Conservation (phyloP, 2,797 vertebrate genomes). For the Coendou prehensilis region DNA sequence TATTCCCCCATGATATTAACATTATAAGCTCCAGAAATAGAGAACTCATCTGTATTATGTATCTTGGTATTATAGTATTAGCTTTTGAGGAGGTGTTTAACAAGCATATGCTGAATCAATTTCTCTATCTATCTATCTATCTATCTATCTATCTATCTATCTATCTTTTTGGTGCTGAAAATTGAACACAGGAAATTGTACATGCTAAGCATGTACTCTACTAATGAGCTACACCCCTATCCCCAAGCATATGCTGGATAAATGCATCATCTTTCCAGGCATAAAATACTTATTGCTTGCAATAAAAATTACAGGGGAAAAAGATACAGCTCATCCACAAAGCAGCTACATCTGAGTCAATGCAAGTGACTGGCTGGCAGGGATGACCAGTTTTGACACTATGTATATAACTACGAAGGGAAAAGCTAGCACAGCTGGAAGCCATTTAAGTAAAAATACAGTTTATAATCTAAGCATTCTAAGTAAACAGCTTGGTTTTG, state of each 20-base stretch:
- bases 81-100: slow-evolving; percentile 54
- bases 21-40: slow-evolving; percentile 43
- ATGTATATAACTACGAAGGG: slow-evolving; percentile 55
- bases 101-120: slow-evolving; percentile 40
- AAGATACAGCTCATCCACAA: slow-evolving; percentile 61
- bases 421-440: slow-evolving; percentile 70
- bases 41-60: slow-evolving; percentile 18
- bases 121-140: not conserved
- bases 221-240: not conserved
- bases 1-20: not conserved
- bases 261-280: slow-evolving; percentile 57
- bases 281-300: slow-evolving; percentile 61
- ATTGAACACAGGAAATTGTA: not conserved
- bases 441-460: slow-evolving; percentile 66
- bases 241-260: slow-evolving; percentile 1
- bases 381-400: slow-evolving; percentile 57
- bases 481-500: slow-evolving; percentile 72
- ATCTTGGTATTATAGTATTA: slow-evolving; percentile 15
- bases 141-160: not conserved
- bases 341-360: slow-evolving; percentile 11
- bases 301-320: slow-evolving; percentile 65
- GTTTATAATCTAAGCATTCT: slow-evolving; percentile 72
- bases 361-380: slow-evolving; percentile 36
- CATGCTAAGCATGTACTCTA: not conserved
- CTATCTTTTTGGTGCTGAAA: not conserved